phyloP scores from a whole-genome alignment of 2,113 vertebrate genomes.

The Cariama cristata region DNA sequence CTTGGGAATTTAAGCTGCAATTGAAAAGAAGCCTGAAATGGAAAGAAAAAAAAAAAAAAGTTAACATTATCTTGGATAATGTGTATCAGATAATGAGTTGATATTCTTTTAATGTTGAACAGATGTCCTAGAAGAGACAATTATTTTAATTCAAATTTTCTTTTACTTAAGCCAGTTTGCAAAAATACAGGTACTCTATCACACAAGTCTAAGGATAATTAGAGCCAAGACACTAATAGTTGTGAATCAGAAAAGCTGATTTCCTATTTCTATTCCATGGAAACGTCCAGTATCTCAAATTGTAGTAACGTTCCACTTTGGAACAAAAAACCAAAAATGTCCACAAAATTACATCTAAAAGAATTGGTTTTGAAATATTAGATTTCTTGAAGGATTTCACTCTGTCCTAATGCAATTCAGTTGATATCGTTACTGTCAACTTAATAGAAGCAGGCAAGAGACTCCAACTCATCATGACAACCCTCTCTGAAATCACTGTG shows the following conservation, averaged over 20 bases:
- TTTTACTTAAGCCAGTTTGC: not conserved
- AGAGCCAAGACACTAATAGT: not conserved
- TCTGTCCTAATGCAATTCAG: not conserved
- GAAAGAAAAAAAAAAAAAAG: not conserved
- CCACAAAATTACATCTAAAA: not conserved
- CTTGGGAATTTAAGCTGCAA: conserved; percentile 47
- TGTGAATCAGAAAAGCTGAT: not conserved
- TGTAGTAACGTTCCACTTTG: not conserved
- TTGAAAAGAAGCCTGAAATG: conserved; percentile 29
- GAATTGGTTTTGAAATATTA: not conserved
- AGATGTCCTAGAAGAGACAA: conserved; percentile 7
- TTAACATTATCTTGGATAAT: conserved; percentile 12
- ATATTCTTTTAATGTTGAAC: not conserved
- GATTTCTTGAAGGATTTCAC: not conserved
- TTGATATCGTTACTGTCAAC: not conserved
- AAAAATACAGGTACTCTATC: not conserved
- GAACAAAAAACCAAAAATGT: not conserved
- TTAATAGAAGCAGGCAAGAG: not conserved
- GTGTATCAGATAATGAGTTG: conserved; percentile 9
- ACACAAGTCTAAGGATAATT: not conserved
- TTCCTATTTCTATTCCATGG: not conserved
- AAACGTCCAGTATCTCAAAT: not conserved
- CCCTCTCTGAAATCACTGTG: not conserved
- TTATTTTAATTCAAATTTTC: conserved; percentile 10
- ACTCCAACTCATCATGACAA: not conserved